Conservation (phyloP, 2,797 vertebrate genomes). For the Pseudocheirus occidentalis region DNA sequence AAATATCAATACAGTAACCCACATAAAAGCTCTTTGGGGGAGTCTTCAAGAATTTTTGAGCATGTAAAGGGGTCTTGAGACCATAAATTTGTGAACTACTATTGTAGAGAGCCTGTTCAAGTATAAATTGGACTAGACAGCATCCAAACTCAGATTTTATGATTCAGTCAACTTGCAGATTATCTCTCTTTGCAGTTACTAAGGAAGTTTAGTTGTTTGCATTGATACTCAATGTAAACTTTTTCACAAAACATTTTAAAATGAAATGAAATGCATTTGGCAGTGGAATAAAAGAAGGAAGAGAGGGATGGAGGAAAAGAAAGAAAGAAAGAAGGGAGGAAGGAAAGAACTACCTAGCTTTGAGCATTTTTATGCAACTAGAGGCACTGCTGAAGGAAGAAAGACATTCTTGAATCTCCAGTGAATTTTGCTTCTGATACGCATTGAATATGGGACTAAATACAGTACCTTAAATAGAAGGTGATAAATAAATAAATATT, state of each 20-base stretch:
- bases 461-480: background rate
- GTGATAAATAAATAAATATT: slow-evolving; percentile 24
- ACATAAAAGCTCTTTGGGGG: background rate
- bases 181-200: background rate
- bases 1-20: background rate
- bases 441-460: background rate
- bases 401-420: background rate
- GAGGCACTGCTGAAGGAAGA: background rate
- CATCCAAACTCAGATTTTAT: background rate
- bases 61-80: background rate
- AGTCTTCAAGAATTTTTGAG: background rate
- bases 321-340: background rate
- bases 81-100: background rate
- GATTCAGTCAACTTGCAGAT: background rate
- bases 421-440: slow-evolving; percentile 40
- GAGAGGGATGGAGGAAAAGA: background rate
- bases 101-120: background rate
- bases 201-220: background rate
- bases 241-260: background rate
- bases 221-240: background rate
- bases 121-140: background rate
- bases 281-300: background rate
- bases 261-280: background rate
- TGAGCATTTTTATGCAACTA: background rate
- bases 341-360: background rate